These are phyloP conservation scores for Pangasius mekongensis DNA, from an alignment of 2,797 vertebrate genomes.

Conservation along the genomic window DNA sequence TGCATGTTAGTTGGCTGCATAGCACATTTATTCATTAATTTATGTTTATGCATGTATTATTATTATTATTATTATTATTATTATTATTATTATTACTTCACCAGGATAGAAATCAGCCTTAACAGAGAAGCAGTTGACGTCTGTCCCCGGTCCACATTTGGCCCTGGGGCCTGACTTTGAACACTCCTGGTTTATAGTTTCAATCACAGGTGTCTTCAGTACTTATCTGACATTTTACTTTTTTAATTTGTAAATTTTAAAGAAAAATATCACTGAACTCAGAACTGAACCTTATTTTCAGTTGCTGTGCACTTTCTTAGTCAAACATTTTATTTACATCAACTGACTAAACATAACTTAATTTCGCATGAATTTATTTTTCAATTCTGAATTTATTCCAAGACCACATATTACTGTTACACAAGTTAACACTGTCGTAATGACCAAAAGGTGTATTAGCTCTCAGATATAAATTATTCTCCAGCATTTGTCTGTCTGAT, in stretches of 20 bases:
- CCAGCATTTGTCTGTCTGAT: too few relatives aligned
- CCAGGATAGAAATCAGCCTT: not conserved
- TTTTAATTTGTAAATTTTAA: not conserved
- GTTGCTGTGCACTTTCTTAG: not conserved
- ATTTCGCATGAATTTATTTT: not conserved
- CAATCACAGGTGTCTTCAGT: too few relatives aligned
- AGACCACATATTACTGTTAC: not conserved
- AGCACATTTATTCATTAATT: too few relatives aligned
- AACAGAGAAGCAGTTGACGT: too few relatives aligned
- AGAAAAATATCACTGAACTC: not conserved
- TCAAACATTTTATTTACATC: not conserved
- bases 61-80: too few relatives aligned
- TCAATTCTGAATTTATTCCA: not conserved
- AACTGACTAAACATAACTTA: not conserved
- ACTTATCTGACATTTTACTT: too few relatives aligned
- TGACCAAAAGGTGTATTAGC: too few relatives aligned
- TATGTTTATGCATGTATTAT: too few relatives aligned
- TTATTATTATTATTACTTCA: not conserved
- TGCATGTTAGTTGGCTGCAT: too few relatives aligned
- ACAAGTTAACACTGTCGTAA: not conserved
- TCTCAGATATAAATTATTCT: not conserved
- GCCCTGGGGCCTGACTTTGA: too few relatives aligned
- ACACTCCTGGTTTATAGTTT: too few relatives aligned
- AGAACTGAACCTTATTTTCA: not conserved
- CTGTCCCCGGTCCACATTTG: too few relatives aligned